A percentile compares a stretch with the other conserved stretches of the same genome.
Evolutionary conservation across 2,888 invertebrate genomes (phyloP).

Genomic region (Seira ritae): DNA sequence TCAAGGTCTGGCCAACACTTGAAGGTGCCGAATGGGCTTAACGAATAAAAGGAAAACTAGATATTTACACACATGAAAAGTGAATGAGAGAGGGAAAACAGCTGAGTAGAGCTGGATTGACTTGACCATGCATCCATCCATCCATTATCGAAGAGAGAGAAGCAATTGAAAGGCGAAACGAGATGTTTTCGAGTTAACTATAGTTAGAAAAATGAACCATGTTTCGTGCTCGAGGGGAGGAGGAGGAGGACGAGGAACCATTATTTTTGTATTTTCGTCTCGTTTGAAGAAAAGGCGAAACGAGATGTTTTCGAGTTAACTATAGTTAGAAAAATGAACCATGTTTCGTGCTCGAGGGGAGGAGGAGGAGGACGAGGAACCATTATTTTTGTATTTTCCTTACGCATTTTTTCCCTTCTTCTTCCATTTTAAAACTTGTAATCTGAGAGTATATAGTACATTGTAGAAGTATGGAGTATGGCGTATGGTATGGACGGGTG

Average conservation of each 20-base stretch:
- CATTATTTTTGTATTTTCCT: constrained; percentile 51
- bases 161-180: too few relatives aligned
- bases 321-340: constrained; percentile 53
- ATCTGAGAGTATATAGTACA: too few relatives aligned
- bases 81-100: too few relatives aligned
- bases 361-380: constrained; percentile 59
- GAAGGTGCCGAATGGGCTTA: constrained; percentile 71
- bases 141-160: too few relatives aligned
- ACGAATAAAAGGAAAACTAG: too few relatives aligned
- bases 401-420: too few relatives aligned
- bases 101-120: too few relatives aligned
- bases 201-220: constrained; percentile 52
- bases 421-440: too few relatives aligned
- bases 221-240: constrained; percentile 60
- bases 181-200: constrained; percentile 36
- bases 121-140: too few relatives aligned
- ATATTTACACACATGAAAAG: too few relatives aligned
- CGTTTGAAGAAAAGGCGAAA: too few relatives aligned
- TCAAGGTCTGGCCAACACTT: constrained; percentile 68
- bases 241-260: constrained; percentile 58
- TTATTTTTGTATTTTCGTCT: constrained; percentile 50
- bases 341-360: constrained; percentile 59
- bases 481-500: not conserved
- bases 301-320: constrained; percentile 34
- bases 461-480: too few relatives aligned